Base-by-base conservation (phyloP, 1,140 invertebrate genomes). In the Tigriopus japonicus region DNA sequence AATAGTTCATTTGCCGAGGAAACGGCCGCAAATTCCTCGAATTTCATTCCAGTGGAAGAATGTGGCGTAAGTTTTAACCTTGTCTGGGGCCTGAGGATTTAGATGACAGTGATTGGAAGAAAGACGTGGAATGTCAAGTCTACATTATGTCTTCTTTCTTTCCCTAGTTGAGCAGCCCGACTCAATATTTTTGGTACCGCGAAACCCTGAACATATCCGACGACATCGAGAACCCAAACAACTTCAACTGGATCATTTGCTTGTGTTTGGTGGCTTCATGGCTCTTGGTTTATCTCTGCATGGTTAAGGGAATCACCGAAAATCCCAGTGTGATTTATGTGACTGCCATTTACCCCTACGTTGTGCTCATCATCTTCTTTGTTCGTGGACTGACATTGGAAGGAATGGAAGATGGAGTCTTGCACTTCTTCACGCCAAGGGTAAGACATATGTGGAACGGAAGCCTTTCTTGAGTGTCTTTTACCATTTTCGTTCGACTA, bases 261-360 rank as follows among this genome's bases (percentile, higher is more conserved):
- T 68, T 93, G 19, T 87, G 87, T 19, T 75, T 98, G 19, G 76
- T 93, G 5, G 76, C 95, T 0, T 76, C 78, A 6, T 98, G 94
- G 94, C 83, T 94, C 52, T 75, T 98, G n/a, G 90, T 96, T 59
- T 98, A 96, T 71, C 80, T 96, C 73, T 97, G 92, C 73, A 95
- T 98, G 83, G 94, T 94, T 64, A 97, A 97, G 74, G 94, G 94
- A 52, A 96, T 98, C 55, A 91, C 92, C 6, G 58, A 60, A 28
- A 60, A 42, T 24, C 58, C 58, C 13, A 60, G 17, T 15, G 41
- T 60, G 19, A 52, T 60, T 35, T 60, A 60, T 28, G 84, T 95
- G 6, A 96, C 92, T 9, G 90, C 92, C 0, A 92, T 90, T 0
- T 96, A 96, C 71, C 92, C 92, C 0, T 96, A 96, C 70, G 80